Conservation (phyloP, 2,797 vertebrate genomes). For the Bovichtus diacanthus region DNA sequence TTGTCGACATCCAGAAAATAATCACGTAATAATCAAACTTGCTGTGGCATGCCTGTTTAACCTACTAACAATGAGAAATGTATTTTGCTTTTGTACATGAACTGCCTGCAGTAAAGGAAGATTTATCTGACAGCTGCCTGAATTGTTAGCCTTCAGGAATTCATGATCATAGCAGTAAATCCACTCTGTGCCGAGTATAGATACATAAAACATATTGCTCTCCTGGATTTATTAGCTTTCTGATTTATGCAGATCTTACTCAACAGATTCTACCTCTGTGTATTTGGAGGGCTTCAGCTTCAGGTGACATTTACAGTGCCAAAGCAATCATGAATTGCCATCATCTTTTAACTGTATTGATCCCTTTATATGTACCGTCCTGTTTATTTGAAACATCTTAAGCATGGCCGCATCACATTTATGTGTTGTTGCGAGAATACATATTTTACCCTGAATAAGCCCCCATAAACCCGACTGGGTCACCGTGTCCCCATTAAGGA, state of each 20-base stretch:
- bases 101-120: conserved; percentile 19
- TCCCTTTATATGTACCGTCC: conserved; percentile 34
- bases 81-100: conserved; percentile 52
- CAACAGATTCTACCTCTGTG: conserved; percentile 50
- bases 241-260: conserved; percentile 70
- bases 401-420: conserved; percentile 49
- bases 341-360: conserved; percentile 47
- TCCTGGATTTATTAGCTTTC: conserved; percentile 64
- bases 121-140: conserved; percentile 64
- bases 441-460: conserved; percentile 65
- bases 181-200: conserved; percentile 36
- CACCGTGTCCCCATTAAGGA: conserved; percentile 76
- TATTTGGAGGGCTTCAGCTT: conserved; percentile 38
- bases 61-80: conserved; percentile 47
- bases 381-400: conserved; percentile 42
- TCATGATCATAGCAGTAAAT: conserved; percentile 66
- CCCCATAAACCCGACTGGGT: conserved; percentile 60
- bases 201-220: conserved; percentile 62
- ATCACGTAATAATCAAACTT: background rate
- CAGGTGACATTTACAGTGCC: conserved; percentile 47
- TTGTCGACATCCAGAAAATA: conserved; percentile 1
- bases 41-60: conserved; percentile 33
- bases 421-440: conserved; percentile 62
- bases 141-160: conserved; percentile 60
- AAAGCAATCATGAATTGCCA: conserved; percentile 41